Percentiles rank a stretch among this genome's conserved stretches.
Conservation (phyloP, 2,888 invertebrate genomes). For the Cephalotes varians region DNA sequence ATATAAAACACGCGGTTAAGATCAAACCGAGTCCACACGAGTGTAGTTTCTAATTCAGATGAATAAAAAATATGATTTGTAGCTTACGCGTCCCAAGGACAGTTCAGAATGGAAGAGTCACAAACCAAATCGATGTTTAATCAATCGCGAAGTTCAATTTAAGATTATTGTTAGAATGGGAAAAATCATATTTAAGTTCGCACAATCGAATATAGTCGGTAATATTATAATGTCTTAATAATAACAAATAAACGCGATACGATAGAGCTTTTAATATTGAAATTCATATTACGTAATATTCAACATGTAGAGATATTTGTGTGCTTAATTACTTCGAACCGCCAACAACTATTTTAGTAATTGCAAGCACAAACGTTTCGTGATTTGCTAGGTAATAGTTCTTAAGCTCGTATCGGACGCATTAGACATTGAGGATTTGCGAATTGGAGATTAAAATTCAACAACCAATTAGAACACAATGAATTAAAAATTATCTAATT, state of each 20-base stretch:
- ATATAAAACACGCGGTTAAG: slow-evolving; percentile 6
- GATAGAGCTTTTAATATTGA: neutral
- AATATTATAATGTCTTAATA: neutral
- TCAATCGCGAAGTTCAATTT: neutral
- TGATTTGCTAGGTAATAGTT: neutral
- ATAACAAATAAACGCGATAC: neutral
- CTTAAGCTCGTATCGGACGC: neutral
- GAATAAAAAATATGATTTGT: slow-evolving; percentile 14
- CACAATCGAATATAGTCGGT: too few relatives aligned
- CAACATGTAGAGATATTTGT: neutral
- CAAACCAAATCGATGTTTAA: neutral
- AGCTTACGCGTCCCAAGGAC: slow-evolving; percentile 1
- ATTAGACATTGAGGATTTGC: too few relatives aligned
- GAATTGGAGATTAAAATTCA: too few relatives aligned
- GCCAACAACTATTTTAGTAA: neutral
- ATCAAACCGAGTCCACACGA: neutral
- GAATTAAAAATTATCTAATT: neutral
- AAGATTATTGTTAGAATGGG: neutral
- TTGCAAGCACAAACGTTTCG: neutral
- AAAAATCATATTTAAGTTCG: neutral
- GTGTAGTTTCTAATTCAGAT: neutral
- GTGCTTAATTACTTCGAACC: neutral
- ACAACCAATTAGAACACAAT: neutral
- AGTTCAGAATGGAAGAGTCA: neutral
- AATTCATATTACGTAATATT: neutral